Evolutionary conservation across 2,888 invertebrate species (phyloP), one percentile per base, ranked within the genome.

Genomic region (Taenaris catops): DNA sequence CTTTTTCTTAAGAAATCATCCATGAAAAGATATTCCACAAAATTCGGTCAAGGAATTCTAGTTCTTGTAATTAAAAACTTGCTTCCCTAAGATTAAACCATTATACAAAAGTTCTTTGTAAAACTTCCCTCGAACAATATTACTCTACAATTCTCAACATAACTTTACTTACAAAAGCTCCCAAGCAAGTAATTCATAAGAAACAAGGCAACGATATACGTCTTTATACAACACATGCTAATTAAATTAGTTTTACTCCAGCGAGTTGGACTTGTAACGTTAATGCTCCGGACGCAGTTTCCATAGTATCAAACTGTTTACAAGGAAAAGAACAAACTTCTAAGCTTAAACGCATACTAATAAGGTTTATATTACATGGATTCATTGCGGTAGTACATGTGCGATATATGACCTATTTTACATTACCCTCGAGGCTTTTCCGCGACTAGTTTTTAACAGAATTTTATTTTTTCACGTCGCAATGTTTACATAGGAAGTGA

Each of bases 211-310:
- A 20, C 32, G 33, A 41, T 34, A 32, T 17, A 38, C 27, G 25
- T 34, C 28, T 21, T 27, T 23, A 40, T 26, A 34, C 25, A 37
- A 32, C 38, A 36, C 35, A 34, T 37, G 34, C 35, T 38, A 42
- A 47, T 42, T 42, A 42, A 45, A 42, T 42, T 45, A 42, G 35
- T 40, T 44, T 42, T 44, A 39, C 35, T 39, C 33, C 25, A 44
- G 44, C 35, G 33, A 28, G 23, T 33, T 29, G 35, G 32, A 41
- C 38, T 42, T 36, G 25, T 39, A 29, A 35, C 41, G 31, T 44
- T 41, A 41, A 44, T 36, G 19, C 24, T 28, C 33, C 33, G 35
- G 39, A 40, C 24, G 34, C 23, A 36, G 28, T 43, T 23, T 34
- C 33, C 37, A n/a, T 41, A 33, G 25, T 33, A 41, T 25, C n/a